phyloP scores from a whole-genome alignment of 2,888 invertebrate species.

The Listrodromus nycthemerus region DNA sequence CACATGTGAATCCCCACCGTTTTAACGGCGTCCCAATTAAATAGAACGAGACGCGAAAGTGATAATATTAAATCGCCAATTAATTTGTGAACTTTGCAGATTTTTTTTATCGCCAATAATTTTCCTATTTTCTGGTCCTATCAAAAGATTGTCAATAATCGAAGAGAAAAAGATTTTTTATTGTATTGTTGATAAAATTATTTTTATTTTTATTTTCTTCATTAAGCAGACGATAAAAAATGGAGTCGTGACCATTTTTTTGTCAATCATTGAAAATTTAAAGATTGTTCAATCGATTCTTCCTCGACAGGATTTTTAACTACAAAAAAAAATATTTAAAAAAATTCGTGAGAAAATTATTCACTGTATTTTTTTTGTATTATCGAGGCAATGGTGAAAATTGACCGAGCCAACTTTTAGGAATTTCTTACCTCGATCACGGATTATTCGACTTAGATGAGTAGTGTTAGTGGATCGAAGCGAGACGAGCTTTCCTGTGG shows the following conservation, averaged over 20 bases:
- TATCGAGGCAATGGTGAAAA: not conserved
- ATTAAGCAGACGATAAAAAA: not conserved
- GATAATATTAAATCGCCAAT: not conserved
- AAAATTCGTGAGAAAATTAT: not conserved
- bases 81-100: not conserved
- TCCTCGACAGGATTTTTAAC: not conserved
- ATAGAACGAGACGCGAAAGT: not conserved
- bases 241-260: no score
- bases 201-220: not conserved
- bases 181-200: not conserved
- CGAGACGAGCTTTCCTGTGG: slow-evolving; percentile 35
- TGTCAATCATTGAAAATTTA: not conserved
- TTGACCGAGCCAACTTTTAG: not conserved
- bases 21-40: slow-evolving; percentile 29
- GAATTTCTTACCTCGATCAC: slow-evolving; percentile 33
- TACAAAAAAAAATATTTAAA: not conserved
- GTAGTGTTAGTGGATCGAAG: not conserved
- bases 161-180: not conserved
- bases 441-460: slow-evolving; percentile 11
- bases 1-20: not conserved
- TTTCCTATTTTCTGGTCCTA: not conserved
- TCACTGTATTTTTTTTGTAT: not conserved
- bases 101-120: not conserved
- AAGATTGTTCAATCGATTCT: no score
- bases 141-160: not conserved